These are phyloP conservation scores for Amphiduros pacificus DNA, from an alignment of 2,888 invertebrate genomes.

Conservation along the genomic window DNA sequence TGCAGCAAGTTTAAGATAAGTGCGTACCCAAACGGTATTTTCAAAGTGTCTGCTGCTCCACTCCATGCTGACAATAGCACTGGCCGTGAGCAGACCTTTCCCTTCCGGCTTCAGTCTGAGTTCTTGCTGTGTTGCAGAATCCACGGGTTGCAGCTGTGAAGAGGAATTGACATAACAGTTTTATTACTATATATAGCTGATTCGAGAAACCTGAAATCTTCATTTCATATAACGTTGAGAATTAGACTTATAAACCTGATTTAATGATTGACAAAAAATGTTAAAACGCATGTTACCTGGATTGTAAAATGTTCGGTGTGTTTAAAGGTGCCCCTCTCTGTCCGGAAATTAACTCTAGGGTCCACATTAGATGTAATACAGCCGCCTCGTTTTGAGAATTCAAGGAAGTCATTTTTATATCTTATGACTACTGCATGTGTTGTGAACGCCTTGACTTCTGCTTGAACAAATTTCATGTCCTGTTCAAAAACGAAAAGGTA, in stretches of 20 bases:
- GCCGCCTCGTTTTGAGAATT: constrained; percentile 36
- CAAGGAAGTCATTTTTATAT: constrained; percentile 46
- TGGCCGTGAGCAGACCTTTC: constrained; percentile 44
- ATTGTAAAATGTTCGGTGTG: constrained; percentile 42
- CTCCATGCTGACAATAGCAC: constrained; percentile 43
- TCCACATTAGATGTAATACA: constrained; percentile 49
- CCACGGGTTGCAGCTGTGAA: constrained; percentile 50
- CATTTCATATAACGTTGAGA: too few species aligned
- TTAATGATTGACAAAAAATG: too few species aligned
- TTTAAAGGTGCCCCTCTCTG: constrained; percentile 40
- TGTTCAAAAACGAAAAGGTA: too few species aligned
- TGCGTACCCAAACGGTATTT: too few species aligned
- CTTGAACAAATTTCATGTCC: constrained; percentile 51
- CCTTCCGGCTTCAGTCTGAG: constrained; percentile 33
- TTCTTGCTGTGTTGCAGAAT: constrained; percentile 42
- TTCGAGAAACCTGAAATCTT: too few species aligned
- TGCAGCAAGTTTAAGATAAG: too few species aligned
- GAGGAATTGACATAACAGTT: neutral
- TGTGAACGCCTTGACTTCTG: constrained; percentile 36
- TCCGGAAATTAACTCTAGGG: constrained; percentile 42
- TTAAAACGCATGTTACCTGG: too few species aligned
- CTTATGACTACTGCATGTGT: constrained; percentile 47
- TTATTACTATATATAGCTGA: neutral
- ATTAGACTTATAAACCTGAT: too few species aligned
- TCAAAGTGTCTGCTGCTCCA: constrained; percentile 40